These are phyloP conservation scores for Odontophorus gujanensis DNA, from an alignment of 2,113 vertebrate species.

Conservation along the genomic window DNA sequence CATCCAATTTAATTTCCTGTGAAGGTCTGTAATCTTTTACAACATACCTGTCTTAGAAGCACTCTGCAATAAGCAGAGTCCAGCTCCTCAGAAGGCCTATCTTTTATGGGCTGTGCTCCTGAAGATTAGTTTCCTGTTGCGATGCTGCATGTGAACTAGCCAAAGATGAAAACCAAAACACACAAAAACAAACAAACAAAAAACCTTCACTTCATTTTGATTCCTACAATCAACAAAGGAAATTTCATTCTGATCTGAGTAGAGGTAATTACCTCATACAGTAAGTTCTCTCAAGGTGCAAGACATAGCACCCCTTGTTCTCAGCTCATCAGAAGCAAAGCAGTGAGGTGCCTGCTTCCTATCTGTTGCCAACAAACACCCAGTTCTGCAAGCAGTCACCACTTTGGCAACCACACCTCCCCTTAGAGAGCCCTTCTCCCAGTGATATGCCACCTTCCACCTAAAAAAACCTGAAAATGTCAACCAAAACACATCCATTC, in stretches of 20 bases:
- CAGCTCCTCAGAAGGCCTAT: neutral
- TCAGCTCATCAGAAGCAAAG: neutral
- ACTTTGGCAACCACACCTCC: neutral
- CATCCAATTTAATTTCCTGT: conserved; percentile 68
- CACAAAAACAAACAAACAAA: neutral
- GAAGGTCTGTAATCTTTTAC: conserved; percentile 47
- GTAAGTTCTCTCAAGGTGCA: neutral
- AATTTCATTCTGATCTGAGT: conserved; percentile 35
- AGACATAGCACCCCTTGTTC: neutral
- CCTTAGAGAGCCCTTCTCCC: neutral
- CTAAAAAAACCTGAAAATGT: neutral
- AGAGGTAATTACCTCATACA: neutral
- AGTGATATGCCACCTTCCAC: neutral
- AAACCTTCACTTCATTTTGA: neutral
- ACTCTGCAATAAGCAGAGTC: conserved; percentile 54
- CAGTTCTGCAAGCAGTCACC: neutral
- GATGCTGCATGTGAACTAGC: neutral
- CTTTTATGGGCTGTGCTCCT: conserved; percentile 41
- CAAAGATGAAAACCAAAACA: conserved; percentile 26
- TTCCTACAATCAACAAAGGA: neutral
- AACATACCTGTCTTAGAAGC: conserved; percentile 40
- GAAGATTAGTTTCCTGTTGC: conserved; percentile 47
- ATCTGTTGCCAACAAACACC: neutral
- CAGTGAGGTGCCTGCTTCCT: neutral
- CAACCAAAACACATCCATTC: neutral